Conservation (phyloP, 1,140 invertebrate genomes). For the Nixonia krombeini region DNA sequence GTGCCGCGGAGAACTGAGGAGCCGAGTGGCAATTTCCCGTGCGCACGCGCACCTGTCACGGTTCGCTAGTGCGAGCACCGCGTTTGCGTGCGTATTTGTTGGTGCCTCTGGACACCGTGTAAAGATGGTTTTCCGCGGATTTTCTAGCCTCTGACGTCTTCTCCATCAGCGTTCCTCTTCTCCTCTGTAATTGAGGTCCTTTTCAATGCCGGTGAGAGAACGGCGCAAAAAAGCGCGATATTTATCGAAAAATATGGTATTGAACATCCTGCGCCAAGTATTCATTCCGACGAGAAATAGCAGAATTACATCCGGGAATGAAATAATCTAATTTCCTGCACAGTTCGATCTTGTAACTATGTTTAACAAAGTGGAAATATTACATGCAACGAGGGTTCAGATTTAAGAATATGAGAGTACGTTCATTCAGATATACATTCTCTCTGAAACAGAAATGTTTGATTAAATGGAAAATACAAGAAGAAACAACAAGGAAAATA, state of each 20-base stretch:
- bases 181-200: background rate
- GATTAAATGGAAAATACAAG: too few relatives aligned
- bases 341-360: too few relatives aligned
- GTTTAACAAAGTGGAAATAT: too few relatives aligned
- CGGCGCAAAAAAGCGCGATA: background rate
- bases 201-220: background rate
- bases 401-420: too few relatives aligned
- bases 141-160: constrained; percentile 20
- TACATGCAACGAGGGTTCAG: too few relatives aligned
- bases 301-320: background rate
- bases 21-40: constrained; percentile 43
- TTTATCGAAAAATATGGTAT: background rate
- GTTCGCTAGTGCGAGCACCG: constrained; percentile 14
- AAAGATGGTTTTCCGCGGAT: constrained; percentile 29
- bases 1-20: constrained; percentile 59
- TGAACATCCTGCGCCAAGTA: background rate
- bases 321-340: background rate
- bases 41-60: constrained; percentile 45
- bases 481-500: too few relatives aligned
- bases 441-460: too few relatives aligned
- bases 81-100: constrained; percentile 38
- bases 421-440: too few relatives aligned
- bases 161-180: background rate
- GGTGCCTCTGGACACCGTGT: constrained; percentile 27
- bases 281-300: background rate